phyloP scores from a whole-genome alignment of 2,888 invertebrate genomes.

The Panzeria rudis region DNA sequence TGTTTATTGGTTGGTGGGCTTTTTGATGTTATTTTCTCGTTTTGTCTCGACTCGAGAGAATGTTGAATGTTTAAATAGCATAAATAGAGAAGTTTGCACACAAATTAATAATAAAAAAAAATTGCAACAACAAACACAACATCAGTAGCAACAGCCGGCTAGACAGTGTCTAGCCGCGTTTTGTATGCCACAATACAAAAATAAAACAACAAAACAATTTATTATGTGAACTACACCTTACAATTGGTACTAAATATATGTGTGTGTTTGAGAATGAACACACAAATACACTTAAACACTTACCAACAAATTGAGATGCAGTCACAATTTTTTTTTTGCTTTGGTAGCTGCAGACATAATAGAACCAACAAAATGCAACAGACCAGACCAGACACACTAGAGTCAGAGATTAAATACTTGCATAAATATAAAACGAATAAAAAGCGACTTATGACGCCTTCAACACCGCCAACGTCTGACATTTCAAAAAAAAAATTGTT shows the following conservation, averaged over 20 bases:
- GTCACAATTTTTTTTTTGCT: conserved; percentile 45
- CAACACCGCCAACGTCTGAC: conserved; percentile 65
- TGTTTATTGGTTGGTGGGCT: conserved; percentile 59
- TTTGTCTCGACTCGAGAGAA: conserved; percentile 63
- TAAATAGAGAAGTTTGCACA: conserved; percentile 66
- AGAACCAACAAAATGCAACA: conserved; percentile 71
- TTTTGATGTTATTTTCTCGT: conserved; percentile 50
- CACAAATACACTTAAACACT: conserved; percentile 37
- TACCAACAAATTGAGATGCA: conserved; percentile 60
- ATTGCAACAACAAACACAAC: conserved; percentile 73
- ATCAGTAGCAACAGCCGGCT: conserved; percentile 77
- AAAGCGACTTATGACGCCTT: conserved; percentile 66
- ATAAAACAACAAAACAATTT: conserved; percentile 67
- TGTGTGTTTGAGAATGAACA: conserved; percentile 26
- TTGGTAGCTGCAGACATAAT: conserved; percentile 68
- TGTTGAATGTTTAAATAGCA: conserved; percentile 68
- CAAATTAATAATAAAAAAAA: conserved; percentile 41
- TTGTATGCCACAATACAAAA: conserved; percentile 73
- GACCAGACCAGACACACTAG: conserved; percentile 72
- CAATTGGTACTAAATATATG: conserved; percentile 55
- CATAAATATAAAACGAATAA: conserved; percentile 28
- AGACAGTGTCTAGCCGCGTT: conserved; percentile 82
- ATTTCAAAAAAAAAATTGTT: conserved; percentile 51
- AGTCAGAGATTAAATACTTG: conserved; percentile 56
- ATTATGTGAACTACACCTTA: conserved; percentile 70